These are phyloP conservation scores for Desoria tigrina DNA, from an alignment of 2,888 invertebrate genomes.

Conservation along the genomic window DNA sequence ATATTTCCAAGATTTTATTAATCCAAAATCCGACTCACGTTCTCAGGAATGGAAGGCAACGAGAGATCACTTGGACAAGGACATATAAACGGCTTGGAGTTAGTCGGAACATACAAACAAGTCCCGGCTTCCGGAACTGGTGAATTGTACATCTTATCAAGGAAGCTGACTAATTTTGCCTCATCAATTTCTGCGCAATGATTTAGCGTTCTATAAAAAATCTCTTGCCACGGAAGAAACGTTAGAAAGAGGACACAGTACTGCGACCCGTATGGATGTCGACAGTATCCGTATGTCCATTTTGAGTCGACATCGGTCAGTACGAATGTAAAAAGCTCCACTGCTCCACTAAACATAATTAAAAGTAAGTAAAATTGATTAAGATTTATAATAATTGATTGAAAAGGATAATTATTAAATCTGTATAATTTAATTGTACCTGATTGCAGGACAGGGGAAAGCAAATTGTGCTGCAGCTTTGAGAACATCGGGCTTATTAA, in stretches of 20 bases:
- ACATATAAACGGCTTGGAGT: slow-evolving; percentile 66
- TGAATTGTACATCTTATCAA: slow-evolving; percentile 68
- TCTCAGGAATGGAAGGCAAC: slow-evolving; percentile 92
- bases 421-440: too few relatives aligned
- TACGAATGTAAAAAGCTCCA: slow-evolving; percentile 96
- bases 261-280: slow-evolving; percentile 86
- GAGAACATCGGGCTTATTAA: slow-evolving; percentile 79
- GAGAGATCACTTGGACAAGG: slow-evolving; percentile 77
- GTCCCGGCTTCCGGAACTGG: slow-evolving; percentile 71
- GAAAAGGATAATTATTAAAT: slow-evolving; percentile 3
- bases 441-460: slow-evolving; percentile 78
- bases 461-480: slow-evolving; percentile 88
- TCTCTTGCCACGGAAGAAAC: slow-evolving; percentile 94
- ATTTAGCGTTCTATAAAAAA: slow-evolving; percentile 83
- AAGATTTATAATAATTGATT: slow-evolving; percentile 21
- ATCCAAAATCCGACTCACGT: slow-evolving; percentile 69
- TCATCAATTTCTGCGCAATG: slow-evolving; percentile 65
- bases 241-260: slow-evolving; percentile 82
- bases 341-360: slow-evolving; percentile 71
- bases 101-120: slow-evolving; percentile 63
- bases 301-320: slow-evolving; percentile 91
- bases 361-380: too few relatives aligned
- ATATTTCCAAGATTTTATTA: too few relatives aligned
- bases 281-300: slow-evolving; percentile 96
- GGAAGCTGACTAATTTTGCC: slow-evolving; percentile 65